A percentile compares a stretch with the other conserved stretches of the same genome.
Evolutionary conservation across 2,797 vertebrate species (phyloP).

Genomic region (Alectoris magna): DNA sequence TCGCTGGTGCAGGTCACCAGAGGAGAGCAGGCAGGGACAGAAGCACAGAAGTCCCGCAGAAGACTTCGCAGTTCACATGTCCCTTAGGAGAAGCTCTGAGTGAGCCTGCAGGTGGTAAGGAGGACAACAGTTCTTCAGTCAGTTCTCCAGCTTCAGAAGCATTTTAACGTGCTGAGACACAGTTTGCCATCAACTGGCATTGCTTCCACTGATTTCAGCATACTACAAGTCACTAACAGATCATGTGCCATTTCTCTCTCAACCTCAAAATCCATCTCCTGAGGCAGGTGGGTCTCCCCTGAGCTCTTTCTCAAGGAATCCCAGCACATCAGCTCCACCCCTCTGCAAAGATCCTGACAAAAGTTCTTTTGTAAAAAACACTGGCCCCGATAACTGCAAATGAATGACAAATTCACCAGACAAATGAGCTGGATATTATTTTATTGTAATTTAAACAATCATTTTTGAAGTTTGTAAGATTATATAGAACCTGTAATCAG

Average conservation of each 20-base stretch:
- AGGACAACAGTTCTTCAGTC: neutral
- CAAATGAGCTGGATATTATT: conserved; percentile 75
- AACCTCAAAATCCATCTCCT: neutral
- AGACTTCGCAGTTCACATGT: neutral
- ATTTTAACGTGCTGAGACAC: neutral
- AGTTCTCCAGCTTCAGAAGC: neutral
- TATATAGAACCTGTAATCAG: conserved; percentile 74
- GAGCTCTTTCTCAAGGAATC: conserved; percentile 40
- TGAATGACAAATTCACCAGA: conserved; percentile 67
- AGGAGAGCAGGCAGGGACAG: neutral
- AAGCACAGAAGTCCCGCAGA: neutral
- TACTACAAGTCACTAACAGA: neutral
- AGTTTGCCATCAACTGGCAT: neutral
- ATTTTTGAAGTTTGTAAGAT: conserved; percentile 70
- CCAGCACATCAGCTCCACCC: conserved; percentile 32
- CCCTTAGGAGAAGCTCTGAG: neutral
- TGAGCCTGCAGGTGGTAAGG: neutral
- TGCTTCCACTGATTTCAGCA: neutral
- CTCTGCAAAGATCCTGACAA: conserved; percentile 35
- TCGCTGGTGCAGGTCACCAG: neutral
- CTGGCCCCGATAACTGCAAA: conserved; percentile 45
- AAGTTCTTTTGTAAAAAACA: conserved; percentile 60
- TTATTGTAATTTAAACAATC: conserved; percentile 76
- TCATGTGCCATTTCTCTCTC: neutral
- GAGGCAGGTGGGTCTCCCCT: neutral